Base-by-base conservation (phyloP, 2,113 vertebrate genomes). In the Amazona guildingii region DNA sequence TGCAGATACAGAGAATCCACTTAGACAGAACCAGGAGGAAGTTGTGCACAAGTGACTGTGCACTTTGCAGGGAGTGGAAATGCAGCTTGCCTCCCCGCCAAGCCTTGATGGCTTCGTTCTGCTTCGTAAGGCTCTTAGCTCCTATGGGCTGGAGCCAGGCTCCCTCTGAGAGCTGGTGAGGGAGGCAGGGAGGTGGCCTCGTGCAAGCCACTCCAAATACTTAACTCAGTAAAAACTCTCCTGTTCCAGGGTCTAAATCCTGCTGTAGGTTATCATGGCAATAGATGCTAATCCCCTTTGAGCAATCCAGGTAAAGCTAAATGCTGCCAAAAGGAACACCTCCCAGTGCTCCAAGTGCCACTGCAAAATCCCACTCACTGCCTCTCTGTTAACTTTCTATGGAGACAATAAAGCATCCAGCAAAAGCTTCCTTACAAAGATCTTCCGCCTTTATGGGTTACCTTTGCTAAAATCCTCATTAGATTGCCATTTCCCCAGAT, bases 101-200 rank as follows among this genome's bases (percentile, higher is more conserved):
- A 96, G 89, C 78, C 91, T 66, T 95, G 95, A 92, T 95, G 88
- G 89, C 87, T 89, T 44, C 75, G 1, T 41, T 43, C 62, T 79
- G 57, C 91, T 94, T 85, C 7, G 41, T 43, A 13, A 87, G 87
- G 81, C 83, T 92, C 88, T 76, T 51, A 19, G 20, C 51, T 54
- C 35, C 76, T 6, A 57, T 4, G 2, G 54, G 79, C 88, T 57
- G 83, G 61, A 90, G 91, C 75, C 28, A n/a, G 66, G 23, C 44
- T 59, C 52, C 73, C 70, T 48, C 25, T 1, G 17, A 23, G 51
- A 61, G 54, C 54, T 31, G 80, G n/a, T 25, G 17, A 68, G 62
- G 15, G n/a, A 19, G 29, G 64, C 20, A 28, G 18, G n/a, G 39
- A n/a, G 43, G 17, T 64, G 52, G 43, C 23, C 49, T 87, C 67